Base-by-base conservation (phyloP, 53 echinoderm and acorn worm species). In the Echinometra lucunter region DNA sequence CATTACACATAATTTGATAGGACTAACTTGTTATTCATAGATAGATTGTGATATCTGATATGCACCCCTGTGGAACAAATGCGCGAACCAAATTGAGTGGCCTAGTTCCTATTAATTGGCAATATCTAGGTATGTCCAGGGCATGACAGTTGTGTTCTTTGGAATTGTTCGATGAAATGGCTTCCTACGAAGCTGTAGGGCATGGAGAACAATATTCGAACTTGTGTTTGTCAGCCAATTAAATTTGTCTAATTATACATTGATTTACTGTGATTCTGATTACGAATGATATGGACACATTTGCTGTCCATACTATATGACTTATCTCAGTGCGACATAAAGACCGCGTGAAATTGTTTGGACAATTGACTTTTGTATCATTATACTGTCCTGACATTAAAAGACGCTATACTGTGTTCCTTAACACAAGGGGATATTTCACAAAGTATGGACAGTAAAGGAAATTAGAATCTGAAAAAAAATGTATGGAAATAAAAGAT, bases 121-220 rank as follows among this genome's bases (percentile, higher is more conserved):
- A 63, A 63, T 69, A 10, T 69, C n/a, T 69, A 10, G 28, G 0
- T 30, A 69, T 28, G 69, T 28, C 32, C 0, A 69, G 7, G 9
- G 40, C 78, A 78, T 40, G 40, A 6, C 12, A 70, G 40, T 38
- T 40, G 40, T 78, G 38, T 17, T 78, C 16, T 78, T 38, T 78
- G 9, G 23, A 19, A 35, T 78, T 78, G 78, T 78, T 78, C 78
- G 19, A 78, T 78, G 78, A 78, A 78, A 42, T 78, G 78, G 40
- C 19, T 78, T 40, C 21, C 78, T 40, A 42, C 35, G 28, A 78
- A 19, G 18, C 21, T 42, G 21, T 78, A 78, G 78, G 78, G 42
- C 21, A 78, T 23, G 42, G 78, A 78, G 78, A 78, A 78, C 78
- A 42, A 42, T 78, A 35, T 3, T 40, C 18, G 17, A 18, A 37